These are phyloP conservation scores for Miopithecus talapoin DNA, from an alignment of 2,797 vertebrate species.

Conservation along the genomic window DNA sequence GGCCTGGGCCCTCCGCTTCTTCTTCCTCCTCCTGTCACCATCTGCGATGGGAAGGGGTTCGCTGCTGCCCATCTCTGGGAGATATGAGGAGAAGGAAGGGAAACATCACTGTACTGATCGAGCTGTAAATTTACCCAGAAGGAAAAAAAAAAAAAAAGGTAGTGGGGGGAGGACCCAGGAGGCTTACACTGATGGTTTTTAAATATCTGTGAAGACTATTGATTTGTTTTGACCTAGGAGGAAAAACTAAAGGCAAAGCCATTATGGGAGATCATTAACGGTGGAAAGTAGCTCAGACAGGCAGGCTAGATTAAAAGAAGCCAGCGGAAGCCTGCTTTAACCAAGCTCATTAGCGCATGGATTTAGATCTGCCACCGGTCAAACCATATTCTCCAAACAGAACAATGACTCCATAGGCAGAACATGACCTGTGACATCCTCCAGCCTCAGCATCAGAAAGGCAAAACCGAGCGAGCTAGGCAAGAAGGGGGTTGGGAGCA, in stretches of 20 bases:
- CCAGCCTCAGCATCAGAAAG: constrained; percentile 12
- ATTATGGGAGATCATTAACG: constrained; percentile 75
- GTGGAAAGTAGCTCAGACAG: constrained; percentile 64
- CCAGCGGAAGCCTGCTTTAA: constrained; percentile 44
- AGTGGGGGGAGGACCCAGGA: background rate
- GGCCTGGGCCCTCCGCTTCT: constrained; percentile 92
- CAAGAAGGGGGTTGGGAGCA: background rate
- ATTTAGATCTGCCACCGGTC: constrained; percentile 47
- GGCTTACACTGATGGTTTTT: constrained; percentile 53
- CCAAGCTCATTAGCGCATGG: constrained; percentile 61
- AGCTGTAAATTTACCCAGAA: background rate
- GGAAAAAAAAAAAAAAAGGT: background rate
- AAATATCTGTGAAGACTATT: constrained; percentile 70
- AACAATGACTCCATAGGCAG: constrained; percentile 8
- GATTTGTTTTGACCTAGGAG: constrained; percentile 73
- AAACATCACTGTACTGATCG: constrained; percentile 40
- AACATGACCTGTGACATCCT: background rate
- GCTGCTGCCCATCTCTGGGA: constrained; percentile 91
- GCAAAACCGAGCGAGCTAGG: background rate
- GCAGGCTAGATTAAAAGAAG: constrained; percentile 69
- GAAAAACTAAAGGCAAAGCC: constrained; percentile 74
- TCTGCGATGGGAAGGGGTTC: constrained; percentile 91
- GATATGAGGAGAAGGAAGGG: constrained; percentile 57
- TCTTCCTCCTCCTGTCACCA: constrained; percentile 90
- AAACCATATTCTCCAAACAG: background rate